phyloP scores from a whole-genome alignment of 2,113 vertebrate species.

The Aplodontia rufa region DNA sequence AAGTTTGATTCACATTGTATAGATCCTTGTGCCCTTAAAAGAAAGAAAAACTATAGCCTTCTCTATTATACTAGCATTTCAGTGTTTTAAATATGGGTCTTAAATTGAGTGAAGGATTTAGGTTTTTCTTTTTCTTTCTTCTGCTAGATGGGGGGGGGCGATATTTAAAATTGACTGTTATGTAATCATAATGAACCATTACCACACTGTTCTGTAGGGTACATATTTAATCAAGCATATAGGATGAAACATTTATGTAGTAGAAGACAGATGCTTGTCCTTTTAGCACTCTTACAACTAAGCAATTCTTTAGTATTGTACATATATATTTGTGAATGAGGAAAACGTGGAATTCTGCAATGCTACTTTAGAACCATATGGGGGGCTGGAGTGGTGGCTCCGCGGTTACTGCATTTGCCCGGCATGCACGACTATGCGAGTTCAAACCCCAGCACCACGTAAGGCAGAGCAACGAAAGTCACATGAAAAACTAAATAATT shows the following conservation, averaged over 20 bases:
- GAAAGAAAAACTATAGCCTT: not conserved
- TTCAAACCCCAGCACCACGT: too few species aligned
- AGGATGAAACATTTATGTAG: not conserved
- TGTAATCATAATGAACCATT: not conserved
- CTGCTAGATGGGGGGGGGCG: not conserved
- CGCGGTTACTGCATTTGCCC: too few species aligned
- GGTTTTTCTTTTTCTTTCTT: not conserved
- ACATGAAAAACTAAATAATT: too few species aligned
- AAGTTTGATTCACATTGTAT: not conserved
- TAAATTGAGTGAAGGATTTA: not conserved
- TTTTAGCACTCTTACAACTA: not conserved
- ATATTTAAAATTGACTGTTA: conserved; percentile 1
- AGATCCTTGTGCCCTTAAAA: not conserved
- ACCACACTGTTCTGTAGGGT: not conserved
- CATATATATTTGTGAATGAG: not conserved
- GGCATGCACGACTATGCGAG: too few species aligned
- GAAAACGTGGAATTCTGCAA: not conserved
- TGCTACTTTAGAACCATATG: not conserved
- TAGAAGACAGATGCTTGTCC: not conserved
- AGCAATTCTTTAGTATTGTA: not conserved
- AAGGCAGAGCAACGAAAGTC: too few species aligned
- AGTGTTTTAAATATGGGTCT: conserved; percentile 6
- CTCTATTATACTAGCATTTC: not conserved
- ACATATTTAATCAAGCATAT: not conserved
- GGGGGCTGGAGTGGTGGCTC: too few species aligned